Evolutionary conservation across 2,888 invertebrate species (phyloP).

Genomic region (Halictus quadricinctus): DNA sequence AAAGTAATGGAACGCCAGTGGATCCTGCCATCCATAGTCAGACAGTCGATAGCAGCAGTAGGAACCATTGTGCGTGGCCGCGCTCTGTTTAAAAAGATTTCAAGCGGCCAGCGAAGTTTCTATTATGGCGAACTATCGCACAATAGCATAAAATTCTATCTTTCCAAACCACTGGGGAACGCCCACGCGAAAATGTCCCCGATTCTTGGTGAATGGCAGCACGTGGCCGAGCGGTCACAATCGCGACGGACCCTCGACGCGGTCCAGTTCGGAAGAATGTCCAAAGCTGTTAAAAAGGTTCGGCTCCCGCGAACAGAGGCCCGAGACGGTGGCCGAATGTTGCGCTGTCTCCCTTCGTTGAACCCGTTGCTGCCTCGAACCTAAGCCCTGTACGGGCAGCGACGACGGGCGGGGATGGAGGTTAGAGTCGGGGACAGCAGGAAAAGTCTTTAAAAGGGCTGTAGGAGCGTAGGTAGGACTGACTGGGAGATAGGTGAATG

Average conservation of each 20-base stretch:
- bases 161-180: neutral
- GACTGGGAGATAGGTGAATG: conserved; percentile 80
- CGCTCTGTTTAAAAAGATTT: conserved; percentile 4
- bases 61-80: neutral
- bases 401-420: conserved; percentile 14
- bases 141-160: conserved; percentile 11
- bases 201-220: conserved; percentile 33
- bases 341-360: conserved; percentile 23
- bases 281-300: conserved; percentile 55
- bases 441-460: conserved; percentile 80
- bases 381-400: conserved; percentile 27
- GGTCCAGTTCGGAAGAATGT: conserved; percentile 13
- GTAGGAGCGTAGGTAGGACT: conserved; percentile 72
- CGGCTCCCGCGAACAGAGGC: conserved; percentile 32
- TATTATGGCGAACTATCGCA: neutral
- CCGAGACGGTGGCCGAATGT: conserved; percentile 11
- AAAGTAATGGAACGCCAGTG: neutral
- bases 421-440: conserved; percentile 70
- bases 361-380: conserved; percentile 9
- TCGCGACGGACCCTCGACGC: conserved; percentile 29
- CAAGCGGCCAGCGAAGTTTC: neutral
- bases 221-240: conserved; percentile 23
- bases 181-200: conserved; percentile 22
- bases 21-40: neutral
- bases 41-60: neutral